Base-by-base conservation (phyloP, 2,888 invertebrate genomes). In the Teinopalpus imperialis region DNA sequence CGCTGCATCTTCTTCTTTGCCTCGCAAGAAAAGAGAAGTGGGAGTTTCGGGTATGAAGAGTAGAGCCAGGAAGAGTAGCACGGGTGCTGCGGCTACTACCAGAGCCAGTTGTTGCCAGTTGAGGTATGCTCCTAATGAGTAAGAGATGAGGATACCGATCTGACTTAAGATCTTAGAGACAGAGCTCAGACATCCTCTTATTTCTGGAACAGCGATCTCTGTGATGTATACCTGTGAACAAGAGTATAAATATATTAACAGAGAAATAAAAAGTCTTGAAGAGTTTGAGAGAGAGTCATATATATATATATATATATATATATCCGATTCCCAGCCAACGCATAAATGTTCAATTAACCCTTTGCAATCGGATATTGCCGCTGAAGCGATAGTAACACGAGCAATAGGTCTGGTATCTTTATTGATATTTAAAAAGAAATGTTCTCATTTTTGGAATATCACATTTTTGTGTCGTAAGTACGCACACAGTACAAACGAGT, bases 1-100 rank as follows among this genome's bases (percentile, higher is more conserved):
- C 29, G 92, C 90, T 1, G 95, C 95, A 67, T 94, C 93, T 54
- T 92, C 91, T 61, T 95, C 94, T 58, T 91, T 90, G 13, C 94
- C 95, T 61, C 93, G 90, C 14, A 95, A 86, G 6, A 95, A 91
- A 36, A 96, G 87, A 74, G 93, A 95, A 49, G 95, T 94, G 3
- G 97, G 97, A 10, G 97, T 96, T 86, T 98, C 97, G 0, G 97
- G 97, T 52, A 97, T 92, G 69, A 93, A 93, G 55, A 94, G 91
- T 36, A 94, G 91, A 5, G 94, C 92, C 26, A 94, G 71, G 74
- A 95, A 93, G 51, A 95, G 91, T 43, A 94, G 88, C 3, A 94
- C 90, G 5, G 96, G 95, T 2, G 95, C 94, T 5, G 93, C 83
- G 1, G 95, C 92, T 1, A 95, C 95, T 27, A 96, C 90, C 40